Evolutionary conservation across 1,140 invertebrate species (phyloP).

Genomic region (Anadara kagoshimensis): DNA sequence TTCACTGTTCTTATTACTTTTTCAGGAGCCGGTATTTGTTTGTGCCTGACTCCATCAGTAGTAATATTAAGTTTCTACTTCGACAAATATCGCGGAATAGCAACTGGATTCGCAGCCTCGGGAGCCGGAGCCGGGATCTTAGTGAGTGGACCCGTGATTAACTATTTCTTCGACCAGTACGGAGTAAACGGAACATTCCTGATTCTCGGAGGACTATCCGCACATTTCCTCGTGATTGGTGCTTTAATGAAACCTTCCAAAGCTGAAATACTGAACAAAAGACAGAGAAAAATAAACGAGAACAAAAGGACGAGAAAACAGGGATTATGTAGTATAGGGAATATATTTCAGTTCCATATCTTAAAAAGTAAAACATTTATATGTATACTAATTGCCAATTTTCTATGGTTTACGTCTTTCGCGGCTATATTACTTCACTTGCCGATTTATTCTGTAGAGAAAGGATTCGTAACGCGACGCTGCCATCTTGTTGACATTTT

Average conservation of each 20-base stretch:
- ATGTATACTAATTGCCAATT: slow-evolving; percentile 1
- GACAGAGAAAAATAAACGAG: not conserved
- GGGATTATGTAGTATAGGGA: not conserved
- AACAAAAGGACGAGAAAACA: not conserved
- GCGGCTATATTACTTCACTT: slow-evolving; percentile 3
- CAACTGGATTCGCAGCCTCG: slow-evolving; percentile 84
- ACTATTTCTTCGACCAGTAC: slow-evolving; percentile 36
- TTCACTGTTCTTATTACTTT: slow-evolving; percentile 15
- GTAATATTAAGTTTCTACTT: slow-evolving; percentile 88
- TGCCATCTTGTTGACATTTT: not conserved
- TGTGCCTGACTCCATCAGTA: slow-evolving; percentile 84
- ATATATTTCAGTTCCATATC: not conserved
- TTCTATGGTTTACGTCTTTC: not conserved
- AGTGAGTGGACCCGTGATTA: slow-evolving; percentile 35
- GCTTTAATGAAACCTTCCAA: slow-evolving; percentile 53
- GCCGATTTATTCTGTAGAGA: not conserved
- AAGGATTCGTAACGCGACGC: not conserved
- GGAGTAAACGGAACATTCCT: slow-evolving; percentile 78
- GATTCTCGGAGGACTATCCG: slow-evolving; percentile 84
- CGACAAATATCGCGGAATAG: slow-evolving; percentile 88
- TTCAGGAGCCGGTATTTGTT: slow-evolving; percentile 86
- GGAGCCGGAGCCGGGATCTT: slow-evolving; percentile 50
- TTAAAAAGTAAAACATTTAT: slow-evolving; percentile 4
- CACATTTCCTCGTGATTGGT: slow-evolving; percentile 84
- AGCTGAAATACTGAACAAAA: not conserved